These are phyloP conservation scores for Enteromius afrohamiltoni DNA, from an alignment of 2,797 vertebrate genomes.

Conservation along the genomic window DNA sequence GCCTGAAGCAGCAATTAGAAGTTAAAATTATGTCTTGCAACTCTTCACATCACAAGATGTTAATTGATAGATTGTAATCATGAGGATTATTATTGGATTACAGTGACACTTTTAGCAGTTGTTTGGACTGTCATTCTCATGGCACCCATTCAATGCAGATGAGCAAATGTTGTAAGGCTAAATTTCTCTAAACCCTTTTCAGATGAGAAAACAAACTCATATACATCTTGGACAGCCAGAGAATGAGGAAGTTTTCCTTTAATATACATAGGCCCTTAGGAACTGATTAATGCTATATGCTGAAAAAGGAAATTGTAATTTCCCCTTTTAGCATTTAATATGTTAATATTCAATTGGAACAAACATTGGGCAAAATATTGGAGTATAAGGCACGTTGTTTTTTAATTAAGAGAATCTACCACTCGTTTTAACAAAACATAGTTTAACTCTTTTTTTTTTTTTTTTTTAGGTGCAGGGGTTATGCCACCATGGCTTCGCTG, in stretches of 20 bases:
- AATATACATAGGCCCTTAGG: neutral
- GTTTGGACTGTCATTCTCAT: neutral
- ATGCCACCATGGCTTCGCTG: neutral
- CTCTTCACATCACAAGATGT: neutral
- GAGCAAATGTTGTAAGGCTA: neutral
- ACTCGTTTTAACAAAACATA: conserved; percentile 21
- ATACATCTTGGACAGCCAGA: neutral
- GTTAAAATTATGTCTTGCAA: neutral
- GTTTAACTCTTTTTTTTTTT: neutral
- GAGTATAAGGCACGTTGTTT: neutral
- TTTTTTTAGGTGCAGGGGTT: neutral
- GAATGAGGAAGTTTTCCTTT: neutral
- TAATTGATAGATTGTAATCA: neutral
- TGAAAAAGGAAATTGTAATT: neutral
- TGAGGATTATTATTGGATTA: neutral
- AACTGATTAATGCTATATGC: neutral
- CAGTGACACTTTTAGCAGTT: neutral
- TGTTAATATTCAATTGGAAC: neutral
- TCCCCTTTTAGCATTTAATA: neutral
- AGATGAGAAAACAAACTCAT: neutral
- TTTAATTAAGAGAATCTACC: conserved; percentile 9
- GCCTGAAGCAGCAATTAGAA: neutral
- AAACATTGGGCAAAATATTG: neutral
- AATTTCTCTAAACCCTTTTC: neutral
- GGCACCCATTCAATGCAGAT: neutral